A percentile compares a stretch with the other conserved stretches of the same genome.
Evolutionary conservation across 2,113 vertebrate species (phyloP).

Genomic region (Piprites chloris): DNA sequence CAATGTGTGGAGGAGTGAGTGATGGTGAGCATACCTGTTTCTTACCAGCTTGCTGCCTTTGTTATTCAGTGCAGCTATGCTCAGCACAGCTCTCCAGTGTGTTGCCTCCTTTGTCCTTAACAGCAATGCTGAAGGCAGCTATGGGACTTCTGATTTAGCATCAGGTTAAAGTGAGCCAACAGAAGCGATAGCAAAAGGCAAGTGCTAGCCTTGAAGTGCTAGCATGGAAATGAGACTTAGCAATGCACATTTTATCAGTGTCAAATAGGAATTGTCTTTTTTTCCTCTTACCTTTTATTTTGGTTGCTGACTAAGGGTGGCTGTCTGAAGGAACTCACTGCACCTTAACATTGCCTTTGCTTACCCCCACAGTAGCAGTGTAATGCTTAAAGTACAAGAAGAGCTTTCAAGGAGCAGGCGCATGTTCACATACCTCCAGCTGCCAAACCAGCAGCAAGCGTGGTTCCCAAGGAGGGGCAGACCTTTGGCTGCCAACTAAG

Average conservation of each 20-base stretch:
- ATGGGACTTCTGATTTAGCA: fast-evolving
- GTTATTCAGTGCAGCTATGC: background rate
- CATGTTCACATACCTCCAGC: background rate
- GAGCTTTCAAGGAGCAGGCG: background rate
- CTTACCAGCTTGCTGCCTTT: background rate
- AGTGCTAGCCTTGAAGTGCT: background rate
- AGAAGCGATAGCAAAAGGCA: background rate
- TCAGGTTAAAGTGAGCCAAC: background rate
- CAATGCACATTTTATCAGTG: background rate
- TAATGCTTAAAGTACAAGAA: background rate
- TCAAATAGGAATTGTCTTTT: background rate
- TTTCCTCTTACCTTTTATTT: background rate
- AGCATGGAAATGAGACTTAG: background rate
- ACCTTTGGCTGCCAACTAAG: background rate
- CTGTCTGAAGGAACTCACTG: background rate
- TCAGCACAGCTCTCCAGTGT: background rate
- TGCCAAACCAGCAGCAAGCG: background rate
- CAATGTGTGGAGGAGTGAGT: background rate
- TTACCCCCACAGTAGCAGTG: background rate
- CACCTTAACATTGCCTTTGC: background rate
- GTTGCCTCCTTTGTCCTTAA: background rate
- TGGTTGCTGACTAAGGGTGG: background rate
- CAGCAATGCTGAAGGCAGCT: background rate
- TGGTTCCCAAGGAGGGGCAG: fast-evolving
- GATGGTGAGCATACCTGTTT: background rate